Evolutionary conservation across 2,113 vertebrate genomes (phyloP).

Genomic region (Aegithalos caudatus): DNA sequence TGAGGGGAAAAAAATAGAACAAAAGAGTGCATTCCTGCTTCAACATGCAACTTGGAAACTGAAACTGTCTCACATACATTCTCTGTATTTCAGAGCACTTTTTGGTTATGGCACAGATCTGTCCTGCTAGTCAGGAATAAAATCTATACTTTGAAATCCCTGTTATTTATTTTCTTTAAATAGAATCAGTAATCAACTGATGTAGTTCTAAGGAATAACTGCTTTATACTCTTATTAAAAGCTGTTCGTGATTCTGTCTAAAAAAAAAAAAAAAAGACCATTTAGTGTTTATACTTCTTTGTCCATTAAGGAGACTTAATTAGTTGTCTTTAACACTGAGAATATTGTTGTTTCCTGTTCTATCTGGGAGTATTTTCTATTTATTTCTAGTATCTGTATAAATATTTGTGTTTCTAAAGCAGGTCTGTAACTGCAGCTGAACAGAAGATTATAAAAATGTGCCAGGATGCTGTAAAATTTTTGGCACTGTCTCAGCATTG

Average conservation of each 20-base stretch:
- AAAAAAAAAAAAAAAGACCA: neutral
- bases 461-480: neutral
- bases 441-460: neutral
- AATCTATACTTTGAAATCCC: neutral
- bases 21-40: slow-evolving; percentile 59
- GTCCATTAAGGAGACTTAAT: neutral
- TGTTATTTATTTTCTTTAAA: neutral
- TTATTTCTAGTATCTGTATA: neutral
- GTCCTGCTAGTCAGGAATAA: neutral
- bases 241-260: neutral
- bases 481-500: neutral
- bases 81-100: neutral
- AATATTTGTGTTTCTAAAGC: neutral
- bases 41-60: slow-evolving; percentile 47
- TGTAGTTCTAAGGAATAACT: neutral
- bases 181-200: neutral
- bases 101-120: neutral
- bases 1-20: slow-evolving; percentile 57
- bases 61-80: slow-evolving; percentile 27
- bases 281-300: neutral
- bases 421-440: neutral
- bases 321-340: neutral
- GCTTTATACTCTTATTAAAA: neutral
- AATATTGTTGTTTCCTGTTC: neutral
- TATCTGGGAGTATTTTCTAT: neutral